A percentile compares a stretch with the other conserved stretches of the same genome.
phyloP scores from a whole-genome alignment of 92 coral and sea anemone genomes.

The Porites cylindrica region DNA sequence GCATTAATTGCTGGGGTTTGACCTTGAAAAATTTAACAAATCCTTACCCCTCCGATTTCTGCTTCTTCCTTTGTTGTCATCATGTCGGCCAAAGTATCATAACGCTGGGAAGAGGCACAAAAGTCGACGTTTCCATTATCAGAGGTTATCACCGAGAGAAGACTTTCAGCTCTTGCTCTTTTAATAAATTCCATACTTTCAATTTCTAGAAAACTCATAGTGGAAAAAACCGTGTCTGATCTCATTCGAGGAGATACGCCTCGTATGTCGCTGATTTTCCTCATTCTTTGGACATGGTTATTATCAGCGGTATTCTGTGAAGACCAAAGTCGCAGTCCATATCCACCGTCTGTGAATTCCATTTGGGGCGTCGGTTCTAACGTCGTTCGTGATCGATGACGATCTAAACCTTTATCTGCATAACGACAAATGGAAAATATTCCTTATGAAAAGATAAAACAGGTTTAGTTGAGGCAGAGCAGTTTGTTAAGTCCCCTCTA shows the following conservation, averaged over 20 bases:
- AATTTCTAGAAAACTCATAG: background rate
- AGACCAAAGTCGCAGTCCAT: background rate
- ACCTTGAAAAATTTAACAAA: background rate
- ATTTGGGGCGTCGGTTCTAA: background rate
- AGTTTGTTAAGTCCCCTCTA: too few species aligned
- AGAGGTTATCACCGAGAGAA: conserved; percentile 38
- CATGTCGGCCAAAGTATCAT: conserved; percentile 69
- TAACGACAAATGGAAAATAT: too few species aligned
- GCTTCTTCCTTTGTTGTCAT: conserved; percentile 90
- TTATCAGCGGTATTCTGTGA: background rate
- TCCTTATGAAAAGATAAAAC: too few species aligned
- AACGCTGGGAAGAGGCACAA: conserved; percentile 71
- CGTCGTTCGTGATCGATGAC: background rate
- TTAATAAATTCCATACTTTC: background rate
- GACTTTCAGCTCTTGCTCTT: conserved; percentile 1
- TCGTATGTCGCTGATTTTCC: conserved; percentile 8
- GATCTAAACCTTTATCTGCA: background rate
- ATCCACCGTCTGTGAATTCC: background rate
- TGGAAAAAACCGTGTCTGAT: background rate
- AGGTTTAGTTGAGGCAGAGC: too few species aligned
- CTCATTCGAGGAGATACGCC: background rate
- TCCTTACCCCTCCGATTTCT: conserved; percentile 84
- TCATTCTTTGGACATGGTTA: background rate
- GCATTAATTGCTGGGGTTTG: too few species aligned
- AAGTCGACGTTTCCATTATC: conserved; percentile 80